Conservation (phyloP, 2,888 invertebrate species). For the Drosophila leonis region DNA sequence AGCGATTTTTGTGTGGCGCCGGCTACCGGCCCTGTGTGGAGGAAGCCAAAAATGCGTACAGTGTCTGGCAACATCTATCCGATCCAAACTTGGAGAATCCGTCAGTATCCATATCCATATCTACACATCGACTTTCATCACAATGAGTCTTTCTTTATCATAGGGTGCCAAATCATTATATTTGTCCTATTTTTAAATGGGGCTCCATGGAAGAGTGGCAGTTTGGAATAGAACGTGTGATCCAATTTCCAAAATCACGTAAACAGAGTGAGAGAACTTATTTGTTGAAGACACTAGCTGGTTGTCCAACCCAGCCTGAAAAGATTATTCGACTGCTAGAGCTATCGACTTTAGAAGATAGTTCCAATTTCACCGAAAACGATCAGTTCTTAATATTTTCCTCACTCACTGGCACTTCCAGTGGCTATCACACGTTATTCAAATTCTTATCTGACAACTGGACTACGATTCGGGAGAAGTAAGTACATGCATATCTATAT, state of each 20-base stretch:
- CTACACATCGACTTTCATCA: neutral
- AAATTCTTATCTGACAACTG: constrained; percentile 90
- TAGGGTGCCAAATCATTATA: constrained; percentile 91
- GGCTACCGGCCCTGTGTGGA: constrained; percentile 92
- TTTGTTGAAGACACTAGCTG: constrained; percentile 91
- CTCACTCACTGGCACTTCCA: constrained; percentile 90
- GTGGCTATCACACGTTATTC: constrained; percentile 90
- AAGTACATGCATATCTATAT: constrained; percentile 65
- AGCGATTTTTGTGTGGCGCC: constrained; percentile 90
- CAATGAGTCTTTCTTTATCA: constrained; percentile 4
- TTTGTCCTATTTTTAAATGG: constrained; percentile 94
- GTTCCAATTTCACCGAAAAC: constrained; percentile 91
- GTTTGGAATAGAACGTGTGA: constrained; percentile 91
- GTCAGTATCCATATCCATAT: constrained; percentile 86
- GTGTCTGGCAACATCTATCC: constrained; percentile 90
- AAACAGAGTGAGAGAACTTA: constrained; percentile 92
- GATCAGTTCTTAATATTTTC: constrained; percentile 91
- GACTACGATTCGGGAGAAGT: constrained; percentile 89
- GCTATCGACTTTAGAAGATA: constrained; percentile 89
- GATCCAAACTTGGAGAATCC: constrained; percentile 93
- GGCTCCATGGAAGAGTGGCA: constrained; percentile 93
- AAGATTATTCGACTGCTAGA: constrained; percentile 90
- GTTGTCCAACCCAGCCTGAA: constrained; percentile 90
- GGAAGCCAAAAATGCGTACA: constrained; percentile 90
- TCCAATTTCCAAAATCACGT: constrained; percentile 90